phyloP scores from a whole-genome alignment of 2,888 invertebrate genomes.

The Odiellus spinosus region DNA sequence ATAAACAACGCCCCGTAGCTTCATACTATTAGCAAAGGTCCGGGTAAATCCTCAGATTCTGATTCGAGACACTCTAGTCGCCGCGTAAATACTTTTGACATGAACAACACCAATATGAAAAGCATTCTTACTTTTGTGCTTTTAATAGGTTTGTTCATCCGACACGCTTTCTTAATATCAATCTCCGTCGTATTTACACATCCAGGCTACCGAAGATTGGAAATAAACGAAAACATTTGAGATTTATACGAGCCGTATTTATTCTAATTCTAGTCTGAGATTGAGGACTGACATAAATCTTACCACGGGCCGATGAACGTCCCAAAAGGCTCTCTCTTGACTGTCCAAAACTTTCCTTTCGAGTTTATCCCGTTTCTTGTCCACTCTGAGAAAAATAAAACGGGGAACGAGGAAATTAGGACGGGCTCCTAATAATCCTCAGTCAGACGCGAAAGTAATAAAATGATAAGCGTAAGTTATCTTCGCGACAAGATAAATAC shows the following conservation, averaged over 20 bases:
- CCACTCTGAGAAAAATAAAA: slow-evolving; percentile 46
- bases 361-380: slow-evolving; percentile 93
- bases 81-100: too few relatives aligned
- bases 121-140: slow-evolving; percentile 18
- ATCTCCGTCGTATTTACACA: slow-evolving; percentile 98
- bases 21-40: too few relatives aligned
- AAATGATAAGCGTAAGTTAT: too few relatives aligned
- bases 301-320: slow-evolving; percentile 95
- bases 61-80: too few relatives aligned
- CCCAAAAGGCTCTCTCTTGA: slow-evolving; percentile 99
- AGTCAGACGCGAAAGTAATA: too few relatives aligned
- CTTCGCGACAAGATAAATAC: too few relatives aligned
- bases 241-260: neutral
- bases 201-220: slow-evolving; percentile 57
- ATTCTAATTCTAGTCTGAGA: neutral
- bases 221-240: neutral
- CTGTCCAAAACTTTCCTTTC: slow-evolving; percentile 96
- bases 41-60: too few relatives aligned
- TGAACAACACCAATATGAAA: too few relatives aligned
- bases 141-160: slow-evolving; percentile 23
- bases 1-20: too few relatives aligned
- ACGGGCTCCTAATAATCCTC: too few relatives aligned
- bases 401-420: too few relatives aligned
- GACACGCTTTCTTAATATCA: slow-evolving; percentile 86
- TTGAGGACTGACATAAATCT: slow-evolving; percentile 23